These are phyloP conservation scores for Salpingus planirostris DNA, from an alignment of 2,888 invertebrate species.

Conservation along the genomic window DNA sequence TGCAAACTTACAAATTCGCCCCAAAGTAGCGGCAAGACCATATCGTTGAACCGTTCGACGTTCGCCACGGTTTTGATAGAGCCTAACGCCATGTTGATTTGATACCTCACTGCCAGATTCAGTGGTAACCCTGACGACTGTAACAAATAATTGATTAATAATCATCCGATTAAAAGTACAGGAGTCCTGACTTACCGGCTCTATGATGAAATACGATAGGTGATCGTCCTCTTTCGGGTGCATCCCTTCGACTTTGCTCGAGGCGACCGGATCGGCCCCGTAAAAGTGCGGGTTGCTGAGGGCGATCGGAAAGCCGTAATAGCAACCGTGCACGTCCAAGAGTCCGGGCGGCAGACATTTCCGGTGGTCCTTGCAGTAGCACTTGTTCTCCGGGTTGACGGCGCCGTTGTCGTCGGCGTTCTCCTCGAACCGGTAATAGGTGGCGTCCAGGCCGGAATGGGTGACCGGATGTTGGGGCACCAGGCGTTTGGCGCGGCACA, in stretches of 20 bases:
- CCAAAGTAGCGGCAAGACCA: slow-evolving; percentile 76
- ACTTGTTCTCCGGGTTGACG: slow-evolving; percentile 62
- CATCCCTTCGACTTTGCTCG: slow-evolving; percentile 58
- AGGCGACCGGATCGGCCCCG: slow-evolving; percentile 56
- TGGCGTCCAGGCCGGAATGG: slow-evolving; percentile 54
- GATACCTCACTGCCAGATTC: slow-evolving; percentile 69
- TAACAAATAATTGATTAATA: neutral
- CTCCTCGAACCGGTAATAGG: slow-evolving; percentile 66
- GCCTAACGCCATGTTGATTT: slow-evolving; percentile 78
- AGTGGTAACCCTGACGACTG: slow-evolving; percentile 77
- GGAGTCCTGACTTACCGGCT: slow-evolving; percentile 65
- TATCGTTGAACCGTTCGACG: slow-evolving; percentile 57
- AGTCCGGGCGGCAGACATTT: slow-evolving; percentile 66
- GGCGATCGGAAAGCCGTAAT: slow-evolving; percentile 85
- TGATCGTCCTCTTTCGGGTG: slow-evolving; percentile 56
- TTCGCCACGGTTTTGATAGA: slow-evolving; percentile 58
- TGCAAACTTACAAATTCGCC: slow-evolving; percentile 75
- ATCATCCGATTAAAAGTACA: neutral
- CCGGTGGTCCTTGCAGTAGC: slow-evolving; percentile 59
- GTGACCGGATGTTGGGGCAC: slow-evolving; percentile 54
- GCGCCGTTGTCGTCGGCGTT: slow-evolving; percentile 72
- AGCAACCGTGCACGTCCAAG: slow-evolving; percentile 77
- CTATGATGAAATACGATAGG: slow-evolving; percentile 63
- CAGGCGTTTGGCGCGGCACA: slow-evolving; percentile 73
- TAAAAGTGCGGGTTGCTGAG: slow-evolving; percentile 84